Conservation (phyloP, 2,888 invertebrate species). For the Steinernema hermaphroditum region DNA sequence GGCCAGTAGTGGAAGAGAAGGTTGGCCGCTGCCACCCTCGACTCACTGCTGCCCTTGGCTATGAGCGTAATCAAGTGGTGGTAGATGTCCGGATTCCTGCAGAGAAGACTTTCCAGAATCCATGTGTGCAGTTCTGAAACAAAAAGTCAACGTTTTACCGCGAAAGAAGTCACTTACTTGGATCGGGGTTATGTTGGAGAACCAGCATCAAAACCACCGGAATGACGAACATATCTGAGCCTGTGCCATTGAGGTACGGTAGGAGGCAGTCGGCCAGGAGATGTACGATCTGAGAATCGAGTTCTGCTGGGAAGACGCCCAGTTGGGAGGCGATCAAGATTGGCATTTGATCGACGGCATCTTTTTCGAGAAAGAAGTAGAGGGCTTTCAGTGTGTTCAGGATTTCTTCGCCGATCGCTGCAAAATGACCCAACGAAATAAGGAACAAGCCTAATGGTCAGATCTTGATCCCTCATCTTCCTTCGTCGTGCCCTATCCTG, state of each 20-base stretch:
- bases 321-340: constrained; percentile 91
- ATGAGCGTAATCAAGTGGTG: constrained; percentile 88
- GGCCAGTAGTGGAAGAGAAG: constrained; percentile 99
- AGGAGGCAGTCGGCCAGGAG: constrained; percentile 91
- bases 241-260: constrained; percentile 78
- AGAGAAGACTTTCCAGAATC: constrained; percentile 91
- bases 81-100: constrained; percentile 83
- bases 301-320: constrained; percentile 82
- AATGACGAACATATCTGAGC: constrained; percentile 68
- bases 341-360: constrained; percentile 90
- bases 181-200: constrained; percentile 90
- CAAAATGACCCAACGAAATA: no score
- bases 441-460: no score
- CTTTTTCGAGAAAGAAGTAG: constrained; percentile 92
- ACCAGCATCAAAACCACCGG: constrained; percentile 89
- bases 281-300: constrained; percentile 90
- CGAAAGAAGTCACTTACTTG: constrained; percentile 72
- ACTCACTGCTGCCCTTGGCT: constrained; percentile 91
- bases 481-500: no score
- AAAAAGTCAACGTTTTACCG: neutral
- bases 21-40: constrained; percentile 91
- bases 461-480: no score
- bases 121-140: constrained; percentile 91
- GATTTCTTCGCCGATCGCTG: constrained; percentile 89
- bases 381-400: constrained; percentile 91